Base-by-base conservation (phyloP, 2,797 vertebrate species). In the Stomatorhinus walkeri region DNA sequence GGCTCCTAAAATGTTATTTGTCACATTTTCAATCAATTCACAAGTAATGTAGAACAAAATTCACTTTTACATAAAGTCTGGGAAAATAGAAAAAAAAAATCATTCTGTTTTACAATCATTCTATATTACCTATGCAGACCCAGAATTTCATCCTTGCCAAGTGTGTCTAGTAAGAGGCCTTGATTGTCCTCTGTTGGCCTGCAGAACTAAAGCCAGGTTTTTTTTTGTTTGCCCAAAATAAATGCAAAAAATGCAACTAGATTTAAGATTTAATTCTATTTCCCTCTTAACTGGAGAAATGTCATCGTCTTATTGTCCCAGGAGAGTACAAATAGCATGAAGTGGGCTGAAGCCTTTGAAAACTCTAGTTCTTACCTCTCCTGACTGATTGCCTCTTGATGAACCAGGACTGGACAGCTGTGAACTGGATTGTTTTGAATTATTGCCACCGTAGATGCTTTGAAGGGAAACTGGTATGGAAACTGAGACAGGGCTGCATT, bases 371-470 rank as follows among this genome's bases (percentile, higher is more conserved):
- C 59, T 49, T 22, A 51, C 40, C 54, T 91, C 89, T 88, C 83
- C 85, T 2, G 3, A 89, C 89, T 87, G 93, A 92, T 93, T 93
- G 92, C 89, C 68, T 89, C 84, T 79, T 49, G 8, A 3, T 16
- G 84, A 91, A 86, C 87, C 88, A 89, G 54, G 68, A n/a, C 5
- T 91, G 84, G 86, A 93, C 93, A 93, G 93, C 93, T 94, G 93
- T 89, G 87, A 89, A 72, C 91, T 90, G 89, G 90, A 92, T 92
- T 92, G 89, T 76, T 68, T 91, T 88, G 87, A 46, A 61, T 93
- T 91, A 94, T 93, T 94, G 95, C 94, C 93, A 93, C 93, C 61
- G 85, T n/a, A 87, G 91, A 91, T 91, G 93, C 94, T 94, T 94
- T 94, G 91, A 95, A 95, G 95, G 93, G 89, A 90, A 59, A 92